Base-by-base conservation (phyloP, 2,888 invertebrate species). In the Apamea anceps region DNA sequence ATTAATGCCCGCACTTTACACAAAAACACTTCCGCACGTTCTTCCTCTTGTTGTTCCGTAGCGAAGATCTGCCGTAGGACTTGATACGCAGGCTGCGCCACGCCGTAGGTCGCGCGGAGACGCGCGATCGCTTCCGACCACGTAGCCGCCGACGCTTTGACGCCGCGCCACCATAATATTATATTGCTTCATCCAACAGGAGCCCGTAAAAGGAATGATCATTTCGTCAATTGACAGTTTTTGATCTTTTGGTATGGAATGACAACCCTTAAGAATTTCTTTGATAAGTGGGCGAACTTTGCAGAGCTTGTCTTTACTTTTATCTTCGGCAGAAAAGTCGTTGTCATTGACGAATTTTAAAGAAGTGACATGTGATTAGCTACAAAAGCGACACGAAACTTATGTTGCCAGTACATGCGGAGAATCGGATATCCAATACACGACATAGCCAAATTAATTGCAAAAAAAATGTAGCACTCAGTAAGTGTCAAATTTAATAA, bases 151-250 rank as follows among this genome's bases (percentile, higher is more conserved):
- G n/a, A n/a, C n/a, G n/a, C n/a, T n/a, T n/a, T n/a, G n/a, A n/a
- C n/a, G n/a, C n/a, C n/a, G n/a, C n/a, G n/a, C n/a, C n/a, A n/a
- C n/a, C n/a, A n/a, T n/a, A n/a, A n/a, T n/a, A n/a, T n/a, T n/a
- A 42, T 82, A 82, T 66, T 82, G 82, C 51, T 67, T 72, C 10
- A 85, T 74, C 5, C 48, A 54, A 65, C 80, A 67, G 25, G 42
- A 42, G 67, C 67, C 67, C 42, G 42, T 67, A 42, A 67, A 67
- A 42, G 42, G 42, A 67, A 67, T 67, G 3, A 67, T 67, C 42
- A 67, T 60, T 45, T 67, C 42, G 67, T 67, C 67, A 67, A 67
- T 67, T 67, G 67, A 42, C 67, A 67, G 42, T 42, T 67, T 67
- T 67, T 67, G 15, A n/a, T 67, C 25, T 45, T 42, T 67, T 67